These are phyloP conservation scores for Stichodactyla mertensii DNA, from an alignment of 64 coral and sea anemone species.

Conservation along the genomic window DNA sequence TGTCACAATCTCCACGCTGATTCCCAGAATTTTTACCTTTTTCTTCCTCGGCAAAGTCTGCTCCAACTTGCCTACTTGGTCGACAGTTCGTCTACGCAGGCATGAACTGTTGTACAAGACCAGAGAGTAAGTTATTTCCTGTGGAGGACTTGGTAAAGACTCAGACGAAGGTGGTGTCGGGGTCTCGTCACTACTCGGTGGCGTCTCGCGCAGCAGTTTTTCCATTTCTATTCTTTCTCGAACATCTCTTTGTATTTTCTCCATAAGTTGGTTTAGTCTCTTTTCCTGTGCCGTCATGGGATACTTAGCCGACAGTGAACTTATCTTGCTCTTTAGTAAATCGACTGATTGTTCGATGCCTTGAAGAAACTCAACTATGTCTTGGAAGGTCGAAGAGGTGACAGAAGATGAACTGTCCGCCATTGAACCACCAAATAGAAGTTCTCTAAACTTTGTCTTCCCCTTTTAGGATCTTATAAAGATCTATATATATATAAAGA, in stretches of 20 bases:
- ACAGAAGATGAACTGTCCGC: neutral
- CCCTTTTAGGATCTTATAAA: neutral
- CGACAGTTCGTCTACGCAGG: constrained; percentile 17
- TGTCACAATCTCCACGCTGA: constrained; percentile 5
- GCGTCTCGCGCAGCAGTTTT: neutral
- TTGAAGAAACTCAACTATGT: constrained; percentile 12
- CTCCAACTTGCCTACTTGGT: neutral
- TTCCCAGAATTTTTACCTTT: neutral
- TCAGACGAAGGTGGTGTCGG: neutral
- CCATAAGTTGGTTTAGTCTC: neutral
- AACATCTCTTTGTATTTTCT: constrained; percentile 11
- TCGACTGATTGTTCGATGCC: neutral
- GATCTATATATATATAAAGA: neutral
- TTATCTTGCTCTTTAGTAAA: neutral
- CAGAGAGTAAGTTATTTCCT: neutral
- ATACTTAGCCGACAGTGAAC: neutral
- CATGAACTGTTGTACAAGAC: neutral
- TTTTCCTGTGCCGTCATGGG: constrained; percentile 18
- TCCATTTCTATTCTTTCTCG: neutral
- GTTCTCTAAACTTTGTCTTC: neutral
- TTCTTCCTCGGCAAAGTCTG: constrained; percentile 12
- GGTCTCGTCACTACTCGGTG: neutral
- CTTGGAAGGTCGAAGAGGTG: neutral
- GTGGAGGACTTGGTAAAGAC: neutral
- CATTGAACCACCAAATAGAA: neutral